phyloP scores from a whole-genome alignment of 2,113 vertebrate species.

The Podarcis cretensis region DNA sequence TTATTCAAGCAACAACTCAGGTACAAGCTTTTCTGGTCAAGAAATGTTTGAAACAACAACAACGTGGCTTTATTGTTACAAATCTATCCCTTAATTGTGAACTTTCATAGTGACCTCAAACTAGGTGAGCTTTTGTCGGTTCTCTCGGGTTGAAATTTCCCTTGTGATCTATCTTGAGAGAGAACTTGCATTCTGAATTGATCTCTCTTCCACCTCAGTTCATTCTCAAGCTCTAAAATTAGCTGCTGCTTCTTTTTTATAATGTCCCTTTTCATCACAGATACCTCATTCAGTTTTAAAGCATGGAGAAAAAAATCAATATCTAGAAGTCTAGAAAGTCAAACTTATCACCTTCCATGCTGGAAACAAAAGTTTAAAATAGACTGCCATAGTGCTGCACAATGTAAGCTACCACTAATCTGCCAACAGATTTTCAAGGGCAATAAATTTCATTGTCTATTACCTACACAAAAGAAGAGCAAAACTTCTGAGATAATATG shows the following conservation, averaged over 20 bases:
- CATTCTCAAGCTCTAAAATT: constrained; percentile 19
- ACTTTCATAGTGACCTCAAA: not conserved
- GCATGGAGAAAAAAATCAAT: constrained; percentile 4
- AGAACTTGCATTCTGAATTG: constrained; percentile 9
- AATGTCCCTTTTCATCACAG: not conserved
- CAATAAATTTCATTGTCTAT: not conserved
- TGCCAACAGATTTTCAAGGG: not conserved
- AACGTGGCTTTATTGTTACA: not conserved
- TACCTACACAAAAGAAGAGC: not conserved
- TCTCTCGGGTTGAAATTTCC: not conserved
- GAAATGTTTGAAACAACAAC: not conserved
- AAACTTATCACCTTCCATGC: constrained; percentile 27
- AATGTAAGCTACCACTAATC: constrained; percentile 10
- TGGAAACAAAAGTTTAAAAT: constrained; percentile 35
- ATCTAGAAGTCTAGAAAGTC: constrained; percentile 8
- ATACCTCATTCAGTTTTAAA: constrained; percentile 25
- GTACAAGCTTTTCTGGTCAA: not conserved
- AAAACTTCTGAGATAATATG: constrained; percentile 22
- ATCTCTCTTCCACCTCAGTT: constrained; percentile 12
- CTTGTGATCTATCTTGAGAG: constrained; percentile 1
- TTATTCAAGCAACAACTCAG: not conserved
- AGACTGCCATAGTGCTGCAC: not conserved
- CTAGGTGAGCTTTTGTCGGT: not conserved
- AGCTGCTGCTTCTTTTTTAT: constrained; percentile 8
- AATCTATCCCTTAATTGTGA: not conserved